A percentile compares a stretch with the other conserved stretches of the same genome.
Conservation (phyloP, 2,797 vertebrate genomes). For the Masticophis lateralis region DNA sequence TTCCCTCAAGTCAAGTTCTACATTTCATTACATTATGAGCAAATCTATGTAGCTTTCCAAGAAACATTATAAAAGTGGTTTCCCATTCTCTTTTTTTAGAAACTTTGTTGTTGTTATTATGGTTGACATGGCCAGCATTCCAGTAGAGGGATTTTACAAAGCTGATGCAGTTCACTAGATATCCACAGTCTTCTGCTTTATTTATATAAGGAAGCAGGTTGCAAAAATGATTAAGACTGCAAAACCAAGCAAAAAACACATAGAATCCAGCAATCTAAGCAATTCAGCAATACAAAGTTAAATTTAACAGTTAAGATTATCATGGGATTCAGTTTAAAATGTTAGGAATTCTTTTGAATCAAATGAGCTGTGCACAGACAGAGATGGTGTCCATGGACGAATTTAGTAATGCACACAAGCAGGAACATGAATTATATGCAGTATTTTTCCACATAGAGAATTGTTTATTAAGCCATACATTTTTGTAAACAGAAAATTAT, state of each 20-base stretch:
- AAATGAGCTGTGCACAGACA: background rate
- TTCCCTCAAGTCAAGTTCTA: background rate
- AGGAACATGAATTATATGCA: background rate
- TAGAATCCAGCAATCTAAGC: background rate
- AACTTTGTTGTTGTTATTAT: background rate
- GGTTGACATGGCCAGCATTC: background rate
- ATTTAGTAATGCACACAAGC: background rate
- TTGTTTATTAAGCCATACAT: background rate
- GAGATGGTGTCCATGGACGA: background rate
- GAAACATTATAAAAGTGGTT: background rate
- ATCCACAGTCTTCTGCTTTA: background rate
- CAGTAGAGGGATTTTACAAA: background rate
- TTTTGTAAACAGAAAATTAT: background rate
- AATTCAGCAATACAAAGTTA: background rate
- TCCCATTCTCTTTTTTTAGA: background rate
- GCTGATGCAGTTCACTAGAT: background rate
- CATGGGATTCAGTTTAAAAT: background rate
- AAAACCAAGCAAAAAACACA: background rate
- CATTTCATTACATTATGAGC: background rate
- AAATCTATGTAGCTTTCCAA: background rate
- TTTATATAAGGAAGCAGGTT: background rate
- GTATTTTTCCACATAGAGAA: background rate
- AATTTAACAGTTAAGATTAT: background rate
- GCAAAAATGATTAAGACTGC: background rate
- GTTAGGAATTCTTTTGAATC: background rate